phyloP scores from a whole-genome alignment of 2,113 vertebrate species.

The Casuarius casuarius region DNA sequence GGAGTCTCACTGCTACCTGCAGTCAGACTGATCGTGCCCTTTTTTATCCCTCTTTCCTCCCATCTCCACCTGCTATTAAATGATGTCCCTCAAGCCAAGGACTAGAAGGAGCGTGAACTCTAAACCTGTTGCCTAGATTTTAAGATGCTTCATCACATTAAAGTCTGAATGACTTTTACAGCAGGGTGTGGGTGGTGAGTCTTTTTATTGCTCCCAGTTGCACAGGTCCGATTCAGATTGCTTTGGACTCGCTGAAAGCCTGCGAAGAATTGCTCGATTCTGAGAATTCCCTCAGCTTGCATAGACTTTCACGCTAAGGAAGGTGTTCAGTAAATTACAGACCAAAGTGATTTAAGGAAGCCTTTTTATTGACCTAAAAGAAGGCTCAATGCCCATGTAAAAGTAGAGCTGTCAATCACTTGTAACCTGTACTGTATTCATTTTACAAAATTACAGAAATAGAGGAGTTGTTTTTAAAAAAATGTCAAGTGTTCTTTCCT shows the following conservation, averaged over 20 bases:
- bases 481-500: not conserved
- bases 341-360: not conserved
- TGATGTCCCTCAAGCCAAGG: not conserved
- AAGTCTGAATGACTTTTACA: not conserved
- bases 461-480: not conserved
- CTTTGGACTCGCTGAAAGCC: not conserved
- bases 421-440: not conserved
- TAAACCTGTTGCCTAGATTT: not conserved
- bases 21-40: not conserved
- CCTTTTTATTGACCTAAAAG: not conserved
- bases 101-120: not conserved
- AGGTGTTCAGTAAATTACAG: not conserved
- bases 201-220: not conserved
- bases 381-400: not conserved
- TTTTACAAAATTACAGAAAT: not conserved
- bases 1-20: not conserved
- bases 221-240: not conserved
- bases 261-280: not conserved
- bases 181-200: not conserved
- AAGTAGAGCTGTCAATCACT: constrained; percentile 14
- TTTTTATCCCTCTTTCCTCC: not conserved
- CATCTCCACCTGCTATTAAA: not conserved
- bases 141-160: not conserved
- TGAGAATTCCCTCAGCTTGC: not conserved
- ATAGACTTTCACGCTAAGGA: not conserved